A percentile compares a stretch with the other conserved stretches of the same genome.
Evolutionary conservation across 2,888 invertebrate genomes (phyloP).

Genomic region (Acrocyrtus sp.): DNA sequence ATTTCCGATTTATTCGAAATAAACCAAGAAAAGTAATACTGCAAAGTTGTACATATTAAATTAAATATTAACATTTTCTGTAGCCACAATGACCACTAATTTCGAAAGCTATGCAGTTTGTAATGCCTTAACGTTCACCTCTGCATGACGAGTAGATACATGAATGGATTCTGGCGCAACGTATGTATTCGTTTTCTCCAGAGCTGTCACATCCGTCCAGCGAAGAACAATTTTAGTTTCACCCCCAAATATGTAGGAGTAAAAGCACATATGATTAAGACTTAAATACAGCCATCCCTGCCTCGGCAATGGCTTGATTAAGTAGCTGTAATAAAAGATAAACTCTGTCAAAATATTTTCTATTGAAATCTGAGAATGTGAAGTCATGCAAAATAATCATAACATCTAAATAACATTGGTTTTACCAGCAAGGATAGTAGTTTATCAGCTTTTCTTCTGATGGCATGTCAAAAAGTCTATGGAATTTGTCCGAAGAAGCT

Average conservation of each 20-base stretch:
- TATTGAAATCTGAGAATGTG: too few species aligned
- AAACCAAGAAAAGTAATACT: conserved; percentile 82
- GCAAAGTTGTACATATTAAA: conserved; percentile 64
- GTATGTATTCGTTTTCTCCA: conserved; percentile 80
- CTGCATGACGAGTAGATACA: conserved; percentile 83
- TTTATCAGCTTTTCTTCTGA: conserved; percentile 95
- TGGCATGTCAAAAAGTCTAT: conserved; percentile 88
- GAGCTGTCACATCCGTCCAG: conserved; percentile 89
- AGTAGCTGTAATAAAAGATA: conserved; percentile 77
- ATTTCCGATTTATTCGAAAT: conserved; percentile 91
- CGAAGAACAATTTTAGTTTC: conserved; percentile 89
- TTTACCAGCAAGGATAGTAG: conserved; percentile 94
- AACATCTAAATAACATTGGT: conserved; percentile 3
- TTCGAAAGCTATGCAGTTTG: background rate
- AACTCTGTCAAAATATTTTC: too few species aligned
- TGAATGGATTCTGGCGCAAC: conserved; percentile 88
- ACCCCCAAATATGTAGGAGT: conserved; percentile 91
- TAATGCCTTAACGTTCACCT: conserved; percentile 67
- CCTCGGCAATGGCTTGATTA: conserved; percentile 91
- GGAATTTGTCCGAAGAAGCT: conserved; percentile 83
- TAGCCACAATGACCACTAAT: background rate
- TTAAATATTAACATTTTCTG: too few species aligned
- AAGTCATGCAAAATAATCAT: conserved; percentile 66
- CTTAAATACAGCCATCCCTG: conserved; percentile 98
- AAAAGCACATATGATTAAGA: conserved; percentile 94